Base-by-base conservation (phyloP, 2,888 invertebrate genomes). In the Drosophila eohydei region DNA sequence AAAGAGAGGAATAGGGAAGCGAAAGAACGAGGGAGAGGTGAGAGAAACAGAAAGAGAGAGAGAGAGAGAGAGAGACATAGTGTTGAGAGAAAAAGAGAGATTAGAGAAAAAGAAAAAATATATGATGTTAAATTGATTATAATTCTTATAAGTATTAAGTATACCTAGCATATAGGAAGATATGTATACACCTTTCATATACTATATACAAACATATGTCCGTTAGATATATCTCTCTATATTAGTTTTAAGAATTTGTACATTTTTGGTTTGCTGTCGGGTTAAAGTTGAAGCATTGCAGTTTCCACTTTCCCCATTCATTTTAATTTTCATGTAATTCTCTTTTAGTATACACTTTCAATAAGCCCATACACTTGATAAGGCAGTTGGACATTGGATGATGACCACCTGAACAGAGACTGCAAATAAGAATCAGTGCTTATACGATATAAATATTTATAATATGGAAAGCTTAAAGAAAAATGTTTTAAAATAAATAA, bases 301-400 rank as follows among this genome's bases (percentile, higher is more conserved):
- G 16, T 64, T 58, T 26, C 40, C 68, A 21, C 28, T 4, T 12
- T 9, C 40, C 61, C 71, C 55, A 80, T 82, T 78, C 63, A 67
- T 72, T 72, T 76, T 66, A 64, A 71, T 74, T 78, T 78, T 41
- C 41, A 57, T 69, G 69, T 57, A 57, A 65, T 57, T 46, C 55
- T 32, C 21, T 21, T 38, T 38, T 30, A 14, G 7, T 6, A 36
- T 16, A 21, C 48, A 3, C 50, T 21, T 34, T 32, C 16, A 12
- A 3, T 34, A 32, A 34, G 32, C 32, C 30, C n/a, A 46, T 44
- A 0, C 0, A 3, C 46, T 28, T 46, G 4, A 28, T 4, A 6
- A 28, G 4, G 7, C 26, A 26, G 3, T 44, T 43, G 4, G 21
- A 1, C 1, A 1, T 21, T 21, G 21, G 21, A 21, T 21, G 21